phyloP scores from a whole-genome alignment of 1,140 invertebrate species.

The Diorhabda elongata region DNA sequence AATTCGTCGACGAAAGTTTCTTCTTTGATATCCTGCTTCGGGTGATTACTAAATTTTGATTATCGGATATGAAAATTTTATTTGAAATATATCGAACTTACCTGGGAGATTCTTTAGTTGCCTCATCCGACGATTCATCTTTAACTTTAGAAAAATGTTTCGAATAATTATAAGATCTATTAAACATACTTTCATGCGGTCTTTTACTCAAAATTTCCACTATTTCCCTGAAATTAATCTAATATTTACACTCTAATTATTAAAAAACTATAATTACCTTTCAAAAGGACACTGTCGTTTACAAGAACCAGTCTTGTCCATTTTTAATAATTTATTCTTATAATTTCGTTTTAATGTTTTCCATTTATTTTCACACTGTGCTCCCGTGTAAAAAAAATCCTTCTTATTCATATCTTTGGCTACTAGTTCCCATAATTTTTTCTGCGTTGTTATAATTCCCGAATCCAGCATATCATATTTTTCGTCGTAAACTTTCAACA shows the following conservation, averaged over 20 bases:
- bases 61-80: no score
- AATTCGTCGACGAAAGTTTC: not conserved
- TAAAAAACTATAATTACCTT: slow-evolving; percentile 1
- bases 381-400: slow-evolving; percentile 9
- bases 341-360: slow-evolving; percentile 11
- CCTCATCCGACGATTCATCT: no score
- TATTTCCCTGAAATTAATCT: slow-evolving; percentile 15
- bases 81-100: not conserved
- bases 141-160: not conserved
- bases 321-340: slow-evolving; percentile 8
- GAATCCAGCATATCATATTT: slow-evolving; percentile 19
- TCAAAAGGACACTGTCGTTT: slow-evolving; percentile 17
- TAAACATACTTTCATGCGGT: slow-evolving; percentile 12
- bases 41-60: no score
- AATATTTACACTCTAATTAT: not conserved
- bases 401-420: slow-evolving; percentile 13
- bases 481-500: slow-evolving; percentile 16
- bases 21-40: no score
- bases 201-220: slow-evolving; percentile 15
- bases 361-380: slow-evolving; percentile 20
- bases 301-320: not conserved
- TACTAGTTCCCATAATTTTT: slow-evolving; percentile 15
- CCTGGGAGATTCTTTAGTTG: slow-evolving; percentile 6
- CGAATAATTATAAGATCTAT: not conserved
- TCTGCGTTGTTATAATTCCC: slow-evolving; percentile 17